Evolutionary conservation across 2,888 invertebrate genomes (phyloP).

Genomic region (Sipunculus nudus): DNA sequence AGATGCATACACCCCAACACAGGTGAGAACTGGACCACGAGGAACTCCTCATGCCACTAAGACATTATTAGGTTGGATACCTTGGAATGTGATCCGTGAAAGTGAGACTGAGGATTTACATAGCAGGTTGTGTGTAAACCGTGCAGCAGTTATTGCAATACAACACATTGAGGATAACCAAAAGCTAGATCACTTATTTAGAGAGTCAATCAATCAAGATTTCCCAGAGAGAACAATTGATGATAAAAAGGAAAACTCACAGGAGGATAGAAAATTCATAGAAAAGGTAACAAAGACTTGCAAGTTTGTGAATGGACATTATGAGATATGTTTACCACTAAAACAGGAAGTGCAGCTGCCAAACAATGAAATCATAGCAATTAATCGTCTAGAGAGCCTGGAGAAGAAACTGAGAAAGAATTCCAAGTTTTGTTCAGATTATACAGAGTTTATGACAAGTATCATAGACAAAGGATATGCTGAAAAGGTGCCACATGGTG

Average conservation of each 20-base stretch:
- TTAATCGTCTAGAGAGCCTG: not conserved
- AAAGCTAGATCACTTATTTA: slow-evolving; percentile 19
- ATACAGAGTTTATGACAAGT: slow-evolving; percentile 8
- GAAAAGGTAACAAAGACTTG: no score
- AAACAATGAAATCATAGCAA: slow-evolving; percentile 7
- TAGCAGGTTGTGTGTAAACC: not conserved
- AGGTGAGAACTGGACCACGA: not conserved
- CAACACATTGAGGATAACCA: slow-evolving; percentile 7
- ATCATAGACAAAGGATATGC: slow-evolving; percentile 19
- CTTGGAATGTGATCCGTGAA: not conserved
- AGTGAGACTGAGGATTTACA: not conserved
- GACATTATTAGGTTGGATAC: not conserved
- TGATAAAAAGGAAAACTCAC: slow-evolving; percentile 18
- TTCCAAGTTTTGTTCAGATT: not conserved
- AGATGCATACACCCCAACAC: not conserved
- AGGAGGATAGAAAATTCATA: no score
- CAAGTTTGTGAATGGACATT: slow-evolving; percentile 21
- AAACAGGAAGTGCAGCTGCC: slow-evolving; percentile 1
- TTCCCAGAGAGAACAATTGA: slow-evolving; percentile 25
- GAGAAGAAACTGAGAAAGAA: slow-evolving; percentile 1
- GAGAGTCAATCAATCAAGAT: slow-evolving; percentile 24
- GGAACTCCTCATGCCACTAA: not conserved
- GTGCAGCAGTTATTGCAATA: not conserved
- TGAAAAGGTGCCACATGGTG: slow-evolving; percentile 4
- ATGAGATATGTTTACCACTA: slow-evolving; percentile 13